Percentiles rank a stretch among this genome's conserved stretches.
These are phyloP conservation scores for Drosophila testacea DNA, from an alignment of 2,888 invertebrate genomes.

Conservation along the genomic window DNA sequence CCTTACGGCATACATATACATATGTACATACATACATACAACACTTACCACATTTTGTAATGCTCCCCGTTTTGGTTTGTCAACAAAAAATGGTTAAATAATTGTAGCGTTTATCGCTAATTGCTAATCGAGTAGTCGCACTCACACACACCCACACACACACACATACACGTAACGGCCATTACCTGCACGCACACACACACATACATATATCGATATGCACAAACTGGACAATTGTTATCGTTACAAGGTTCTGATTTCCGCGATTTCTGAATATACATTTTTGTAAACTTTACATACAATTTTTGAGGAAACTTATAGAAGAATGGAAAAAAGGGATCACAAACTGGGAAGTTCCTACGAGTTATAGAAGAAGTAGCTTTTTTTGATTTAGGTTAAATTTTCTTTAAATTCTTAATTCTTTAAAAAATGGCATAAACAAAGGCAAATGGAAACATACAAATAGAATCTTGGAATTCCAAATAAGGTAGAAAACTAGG, in stretches of 20 bases:
- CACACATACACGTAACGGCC: constrained; percentile 16
- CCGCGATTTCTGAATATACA: no score
- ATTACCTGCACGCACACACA: constrained; percentile 24
- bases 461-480: no score
- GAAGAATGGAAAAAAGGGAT: no score
- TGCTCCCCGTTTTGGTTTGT: constrained; percentile 17
- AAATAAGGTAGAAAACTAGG: no score
- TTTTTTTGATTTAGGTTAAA: no score
- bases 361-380: no score
- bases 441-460: no score
- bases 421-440: no score
- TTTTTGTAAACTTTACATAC: no score
- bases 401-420: no score
- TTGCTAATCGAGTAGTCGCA: constrained; percentile 32
- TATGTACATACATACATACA: not conserved
- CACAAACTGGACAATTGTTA: not conserved
- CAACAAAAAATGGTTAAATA: constrained; percentile 21
- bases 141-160: constrained; percentile 8
- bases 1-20: constrained; percentile 1
- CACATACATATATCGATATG: constrained; percentile 5
- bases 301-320: no score
- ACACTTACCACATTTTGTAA: constrained; percentile 16
- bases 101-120: constrained; percentile 37
- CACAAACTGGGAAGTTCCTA: no score
- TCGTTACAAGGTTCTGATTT: not conserved